Conservation (phyloP, 2,797 vertebrate species). For the Takifugu rubripes region DNA sequence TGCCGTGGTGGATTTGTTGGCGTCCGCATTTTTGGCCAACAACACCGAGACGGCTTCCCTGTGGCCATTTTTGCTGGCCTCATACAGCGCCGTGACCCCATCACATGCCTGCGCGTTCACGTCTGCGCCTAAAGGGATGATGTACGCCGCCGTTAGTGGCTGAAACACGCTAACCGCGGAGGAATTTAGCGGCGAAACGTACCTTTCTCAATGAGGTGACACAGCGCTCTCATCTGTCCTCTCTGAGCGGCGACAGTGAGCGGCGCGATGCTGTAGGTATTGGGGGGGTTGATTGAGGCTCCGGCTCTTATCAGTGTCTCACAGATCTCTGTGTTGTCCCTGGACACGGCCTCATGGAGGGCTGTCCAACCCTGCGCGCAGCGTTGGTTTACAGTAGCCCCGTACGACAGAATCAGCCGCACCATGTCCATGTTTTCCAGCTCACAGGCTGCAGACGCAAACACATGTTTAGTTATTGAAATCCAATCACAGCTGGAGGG, state of each 20-base stretch:
- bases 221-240: conserved; percentile 80
- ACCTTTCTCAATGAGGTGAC: conserved; percentile 86
- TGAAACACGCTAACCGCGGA: no score
- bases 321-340: conserved; percentile 83
- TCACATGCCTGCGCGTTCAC: conserved; percentile 89
- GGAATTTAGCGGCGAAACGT: conserved; percentile 8
- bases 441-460: conserved; percentile 81
- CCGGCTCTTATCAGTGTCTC: conserved; percentile 83
- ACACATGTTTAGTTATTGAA: conserved; percentile 7
- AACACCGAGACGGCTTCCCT: conserved; percentile 77
- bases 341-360: conserved; percentile 87
- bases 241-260: conserved; percentile 89
- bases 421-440: conserved; percentile 80
- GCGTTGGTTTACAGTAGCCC: conserved; percentile 88
- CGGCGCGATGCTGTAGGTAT: conserved; percentile 85
- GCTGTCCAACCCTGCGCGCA: conserved; percentile 91
- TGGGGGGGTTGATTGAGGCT: conserved; percentile 83
- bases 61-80: conserved; percentile 88
- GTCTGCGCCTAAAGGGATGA: conserved; percentile 79
- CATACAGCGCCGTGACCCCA: conserved; percentile 83
- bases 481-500: no score
- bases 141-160: background rate
- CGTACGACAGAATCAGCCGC: conserved; percentile 78
- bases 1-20: conserved; percentile 85
- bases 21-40: conserved; percentile 85